A percentile compares a stretch with the other conserved stretches of the same genome.
Conservation (phyloP, 1,140 invertebrate genomes). For the Homarus americanus region DNA sequence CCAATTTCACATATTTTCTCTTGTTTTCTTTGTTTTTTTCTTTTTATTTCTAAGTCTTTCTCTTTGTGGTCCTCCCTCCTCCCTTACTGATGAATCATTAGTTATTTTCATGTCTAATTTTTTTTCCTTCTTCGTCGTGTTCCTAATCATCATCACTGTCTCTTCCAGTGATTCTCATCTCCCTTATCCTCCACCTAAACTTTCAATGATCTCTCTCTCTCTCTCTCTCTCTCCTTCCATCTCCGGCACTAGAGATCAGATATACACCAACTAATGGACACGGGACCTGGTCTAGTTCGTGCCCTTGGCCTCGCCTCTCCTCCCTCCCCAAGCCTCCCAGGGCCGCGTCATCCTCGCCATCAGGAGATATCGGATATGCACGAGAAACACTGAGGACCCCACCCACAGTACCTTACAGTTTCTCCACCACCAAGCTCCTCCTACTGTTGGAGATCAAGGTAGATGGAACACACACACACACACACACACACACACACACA, state of each 20-base stretch:
- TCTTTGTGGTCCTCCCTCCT: neutral
- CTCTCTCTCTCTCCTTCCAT: neutral
- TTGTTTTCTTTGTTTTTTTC: too few relatives aligned
- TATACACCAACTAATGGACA: slow-evolving; percentile 15
- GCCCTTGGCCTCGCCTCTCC: neutral
- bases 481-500: too few relatives aligned
- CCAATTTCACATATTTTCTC: neutral
- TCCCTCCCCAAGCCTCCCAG: neutral
- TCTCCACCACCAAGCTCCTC: too few relatives aligned
- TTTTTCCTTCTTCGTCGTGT: too few relatives aligned
- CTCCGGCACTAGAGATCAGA: neutral
- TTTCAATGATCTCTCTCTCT: neutral
- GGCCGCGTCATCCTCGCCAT: neutral
- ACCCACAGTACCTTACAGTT: too few relatives aligned
- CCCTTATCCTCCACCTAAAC: neutral
- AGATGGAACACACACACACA: too few relatives aligned
- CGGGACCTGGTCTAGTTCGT: neutral
- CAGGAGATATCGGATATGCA: neutral
- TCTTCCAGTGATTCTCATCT: neutral
- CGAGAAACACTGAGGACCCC: neutral
- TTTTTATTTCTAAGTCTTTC: neutral
- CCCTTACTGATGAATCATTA: too few relatives aligned
- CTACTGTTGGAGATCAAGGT: too few relatives aligned
- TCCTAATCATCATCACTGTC: neutral
- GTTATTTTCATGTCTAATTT: too few relatives aligned